Percentiles rank a stretch among this genome's conserved stretches.
phyloP scores from a whole-genome alignment of 2,888 invertebrate genomes.

The Melangyna quadrimaculata region DNA sequence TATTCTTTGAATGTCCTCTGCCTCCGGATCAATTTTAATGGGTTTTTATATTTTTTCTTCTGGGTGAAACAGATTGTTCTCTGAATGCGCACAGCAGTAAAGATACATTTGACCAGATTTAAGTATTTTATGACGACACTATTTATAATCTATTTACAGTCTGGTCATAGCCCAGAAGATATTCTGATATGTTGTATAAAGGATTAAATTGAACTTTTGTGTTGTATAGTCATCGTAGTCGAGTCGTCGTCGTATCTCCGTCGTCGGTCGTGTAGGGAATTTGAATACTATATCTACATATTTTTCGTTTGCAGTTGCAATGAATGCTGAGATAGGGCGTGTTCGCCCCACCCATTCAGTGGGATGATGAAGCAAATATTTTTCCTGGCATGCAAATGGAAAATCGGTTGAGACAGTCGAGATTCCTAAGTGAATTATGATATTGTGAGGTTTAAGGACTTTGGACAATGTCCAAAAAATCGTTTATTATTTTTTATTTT shows the following conservation, averaged over 20 bases:
- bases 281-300: background rate
- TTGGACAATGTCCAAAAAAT: conserved; percentile 47
- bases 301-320: background rate
- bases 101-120: conserved; percentile 32
- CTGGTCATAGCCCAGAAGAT: background rate
- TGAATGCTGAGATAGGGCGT: background rate
- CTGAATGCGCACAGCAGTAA: background rate
- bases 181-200: background rate
- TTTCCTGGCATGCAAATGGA: conserved; percentile 62
- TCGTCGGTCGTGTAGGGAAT: background rate
- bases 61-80: background rate
- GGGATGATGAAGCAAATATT: conserved; percentile 4
- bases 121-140: conserved; percentile 43
- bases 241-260: background rate
- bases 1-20: background rate
- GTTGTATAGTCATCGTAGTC: background rate
- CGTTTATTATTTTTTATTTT: background rate
- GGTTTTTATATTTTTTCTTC: background rate
- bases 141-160: background rate
- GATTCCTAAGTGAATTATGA: conserved; percentile 58
- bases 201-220: conserved; percentile 36
- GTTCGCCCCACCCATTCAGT: background rate
- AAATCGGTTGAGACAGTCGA: conserved; percentile 54
- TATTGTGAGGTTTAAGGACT: conserved; percentile 51
- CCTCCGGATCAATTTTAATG: conserved; percentile 27